Base-by-base conservation (phyloP, 2,797 vertebrate species). In the Gallinago solitaria region DNA sequence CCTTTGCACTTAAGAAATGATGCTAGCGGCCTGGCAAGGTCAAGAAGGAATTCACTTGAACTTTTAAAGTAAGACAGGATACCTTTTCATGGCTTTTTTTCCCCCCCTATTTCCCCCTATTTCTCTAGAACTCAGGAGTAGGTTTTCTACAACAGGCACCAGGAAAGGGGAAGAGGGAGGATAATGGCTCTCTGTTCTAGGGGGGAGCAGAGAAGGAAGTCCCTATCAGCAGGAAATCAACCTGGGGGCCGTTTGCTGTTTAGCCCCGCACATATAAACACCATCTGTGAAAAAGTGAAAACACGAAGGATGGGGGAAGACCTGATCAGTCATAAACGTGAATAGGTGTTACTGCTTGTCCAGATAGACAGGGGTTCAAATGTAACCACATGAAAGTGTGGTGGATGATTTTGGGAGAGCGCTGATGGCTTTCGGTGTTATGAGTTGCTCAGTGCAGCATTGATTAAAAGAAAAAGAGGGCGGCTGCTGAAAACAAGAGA, bases 181-280 rank as follows among this genome's bases (percentile, higher is more conserved):
- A 39, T 47, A 93, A 87, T 0, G 0, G 27, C 43, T 88, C 63
- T 68, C 73, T 77, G n/a, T 53, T 86, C 28, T 21, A 4, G 47
- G 30, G 18, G 73, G 19, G 18, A 20, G 33, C 54, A 39, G 74
- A 78, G 74, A 73, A 90, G 83, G 91, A 93, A 89, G 67, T 70
- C 70, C n/a, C 20, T 94, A 64, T 87, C 83, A 92, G 70, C 83
- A 89, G 78, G 82, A 93, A 89, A 91, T 95, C 73, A 54, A 3
- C 87, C 39, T 73, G 73, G 47, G 79, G 75, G 32, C 37, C 50
- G 32, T 92, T 88, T 68, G 53, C 82, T 60, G 92, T 90, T 82
- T 56, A 60, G 57, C 85, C 45, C 77, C 45, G 78, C 43, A 90
- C 85, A 69, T 77, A 37, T 13, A 75, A 65, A 56, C 41, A 43